Evolutionary conservation across 1,140 invertebrate species (phyloP).

Genomic region (Cheumatopsyche charites): DNA sequence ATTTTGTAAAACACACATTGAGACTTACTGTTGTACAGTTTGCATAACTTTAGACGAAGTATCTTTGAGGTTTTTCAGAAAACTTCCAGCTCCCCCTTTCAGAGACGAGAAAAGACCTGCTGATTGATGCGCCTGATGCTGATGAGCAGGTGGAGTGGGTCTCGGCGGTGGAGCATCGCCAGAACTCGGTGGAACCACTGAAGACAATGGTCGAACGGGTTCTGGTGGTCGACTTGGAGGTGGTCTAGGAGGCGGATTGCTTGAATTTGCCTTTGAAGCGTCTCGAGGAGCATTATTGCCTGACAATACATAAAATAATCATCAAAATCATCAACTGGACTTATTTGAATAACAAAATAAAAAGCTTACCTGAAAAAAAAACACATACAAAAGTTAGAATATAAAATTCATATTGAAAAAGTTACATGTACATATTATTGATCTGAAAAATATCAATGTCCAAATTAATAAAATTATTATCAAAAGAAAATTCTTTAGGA

Average conservation of each 20-base stretch:
- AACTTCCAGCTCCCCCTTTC: conserved; percentile 81
- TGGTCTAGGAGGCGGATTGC: conserved; percentile 42
- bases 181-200: conserved; percentile 47
- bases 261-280: not conserved
- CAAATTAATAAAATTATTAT: too few relatives aligned
- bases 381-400: too few relatives aligned
- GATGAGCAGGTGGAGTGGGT: conserved; percentile 55
- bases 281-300: conserved; percentile 11
- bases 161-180: conserved; percentile 51
- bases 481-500: too few relatives aligned
- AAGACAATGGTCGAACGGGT: conserved; percentile 51
- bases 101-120: conserved; percentile 81
- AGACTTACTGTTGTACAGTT: conserved; percentile 88
- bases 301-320: conserved; percentile 15
- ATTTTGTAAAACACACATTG: not conserved
- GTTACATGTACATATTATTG: too few relatives aligned
- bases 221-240: conserved; percentile 50
- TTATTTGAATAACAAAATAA: conserved; percentile 8
- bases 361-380: conserved; percentile 13
- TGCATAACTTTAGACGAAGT: conserved; percentile 96
- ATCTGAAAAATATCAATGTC: too few relatives aligned
- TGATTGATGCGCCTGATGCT: conserved; percentile 47
- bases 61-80: conserved; percentile 94
- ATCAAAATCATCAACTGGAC: not conserved
- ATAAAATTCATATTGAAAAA: too few relatives aligned